Evolutionary conservation across 2,113 vertebrate species (phyloP), one percentile per base, ranked within the genome.

Genomic region (Gobio gobio): DNA sequence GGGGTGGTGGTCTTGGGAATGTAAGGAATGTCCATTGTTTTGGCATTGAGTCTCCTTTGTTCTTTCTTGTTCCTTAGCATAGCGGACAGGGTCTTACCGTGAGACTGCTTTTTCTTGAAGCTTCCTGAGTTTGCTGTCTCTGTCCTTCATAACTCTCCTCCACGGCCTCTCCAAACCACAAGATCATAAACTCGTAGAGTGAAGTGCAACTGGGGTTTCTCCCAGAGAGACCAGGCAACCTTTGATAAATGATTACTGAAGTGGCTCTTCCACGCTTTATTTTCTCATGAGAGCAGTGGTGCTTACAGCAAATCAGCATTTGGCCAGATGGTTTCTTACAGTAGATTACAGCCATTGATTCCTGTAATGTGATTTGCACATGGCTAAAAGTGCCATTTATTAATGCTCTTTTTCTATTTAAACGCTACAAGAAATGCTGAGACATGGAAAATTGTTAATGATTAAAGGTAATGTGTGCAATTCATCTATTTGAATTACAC

Each of bases 11-110:
- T 85, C 82, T 68, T 68, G 58, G 33, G 88, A 91, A 91, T 91
- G 86, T 75, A 40, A 88, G 88, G 89, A 90, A 91, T 91, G 87
- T 88, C 72, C 84, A 86, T 88, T 90, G 89, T 88, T 89, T 91
- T 88, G 84, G 74, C 86, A 90, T 64, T 56, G 72, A 66, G 83
- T 78, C 78, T 87, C 84, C 78, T 91, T 88, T 90, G 88, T 88
- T 90, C 79, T 87, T 83, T 87, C 59, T 82, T 49, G 70, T 83
- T 90, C 82, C 85, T 83, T 87, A 86, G 84, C 74, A 49, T 59
- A 80, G 86, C 49, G 12, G 82, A 78, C 75, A 80, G 61, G 87
- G 85, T 79, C 83, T 74, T 76, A 73, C 76, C 36, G 36, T 82
- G 63, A 84, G 70, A 77, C 47, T 72, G 84, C 84, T 82, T 82